Conservation (phyloP, 2,888 invertebrate genomes). For the Morpho achilles region DNA sequence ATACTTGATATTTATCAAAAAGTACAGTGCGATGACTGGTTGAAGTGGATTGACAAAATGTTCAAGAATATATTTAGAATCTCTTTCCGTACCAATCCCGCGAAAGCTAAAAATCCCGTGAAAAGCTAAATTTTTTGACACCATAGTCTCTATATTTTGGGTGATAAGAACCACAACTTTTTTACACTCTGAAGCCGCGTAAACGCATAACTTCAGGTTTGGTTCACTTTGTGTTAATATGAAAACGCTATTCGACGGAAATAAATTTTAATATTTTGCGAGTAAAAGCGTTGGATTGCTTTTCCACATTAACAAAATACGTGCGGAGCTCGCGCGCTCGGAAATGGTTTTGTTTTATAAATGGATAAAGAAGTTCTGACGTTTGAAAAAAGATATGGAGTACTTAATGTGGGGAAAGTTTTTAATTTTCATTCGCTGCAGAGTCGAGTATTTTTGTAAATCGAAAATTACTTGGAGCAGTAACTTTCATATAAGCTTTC, state of each 20-base stretch:
- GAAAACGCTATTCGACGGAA: conserved; percentile 11
- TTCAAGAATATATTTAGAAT: too few relatives aligned
- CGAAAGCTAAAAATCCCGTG: neutral
- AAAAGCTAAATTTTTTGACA: neutral
- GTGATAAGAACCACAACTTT: conserved; percentile 6
- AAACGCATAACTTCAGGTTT: conserved; percentile 14
- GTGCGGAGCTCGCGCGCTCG: neutral
- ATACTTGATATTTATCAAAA: too few relatives aligned
- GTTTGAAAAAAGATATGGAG: neutral
- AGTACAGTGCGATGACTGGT: too few relatives aligned
- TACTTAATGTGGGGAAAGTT: neutral
- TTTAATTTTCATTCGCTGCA: neutral
- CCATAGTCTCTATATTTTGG: neutral
- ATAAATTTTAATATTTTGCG: conserved; percentile 17
- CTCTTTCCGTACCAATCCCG: too few relatives aligned
- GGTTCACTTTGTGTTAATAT: conserved; percentile 17
- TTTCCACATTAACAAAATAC: conserved; percentile 14
- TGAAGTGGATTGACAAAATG: too few relatives aligned
- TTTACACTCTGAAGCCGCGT: conserved; percentile 4
- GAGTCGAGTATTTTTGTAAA: neutral
- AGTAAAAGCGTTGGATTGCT: conserved; percentile 15
- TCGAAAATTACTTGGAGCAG: neutral
- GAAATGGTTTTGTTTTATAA: conserved; percentile 7
- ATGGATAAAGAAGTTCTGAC: neutral
- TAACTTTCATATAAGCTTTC: neutral